phyloP scores from a whole-genome alignment of 1,140 invertebrate species.

The Pseudomyrmex concolor region DNA sequence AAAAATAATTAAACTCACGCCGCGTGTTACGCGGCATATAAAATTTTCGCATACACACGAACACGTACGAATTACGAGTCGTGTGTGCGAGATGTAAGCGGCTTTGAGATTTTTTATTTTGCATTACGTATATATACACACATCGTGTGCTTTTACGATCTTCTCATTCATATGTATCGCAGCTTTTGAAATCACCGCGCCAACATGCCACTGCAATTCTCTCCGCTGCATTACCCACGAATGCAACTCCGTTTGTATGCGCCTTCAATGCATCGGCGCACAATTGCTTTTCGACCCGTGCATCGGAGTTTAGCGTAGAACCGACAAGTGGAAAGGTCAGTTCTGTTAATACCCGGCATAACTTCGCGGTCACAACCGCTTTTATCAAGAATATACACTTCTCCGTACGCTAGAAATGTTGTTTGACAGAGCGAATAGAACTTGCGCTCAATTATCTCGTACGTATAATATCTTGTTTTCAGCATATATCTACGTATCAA shows the following conservation, averaged over 20 bases:
- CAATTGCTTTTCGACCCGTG: slow-evolving; percentile 44
- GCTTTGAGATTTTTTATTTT: slow-evolving; percentile 23
- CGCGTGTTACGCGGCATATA: background rate
- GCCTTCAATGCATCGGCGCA: slow-evolving; percentile 35
- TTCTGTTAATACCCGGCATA: slow-evolving; percentile 58
- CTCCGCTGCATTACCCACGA: slow-evolving; percentile 46
- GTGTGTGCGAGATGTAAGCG: slow-evolving; percentile 7
- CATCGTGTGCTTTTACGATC: background rate
- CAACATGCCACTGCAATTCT: slow-evolving; percentile 58
- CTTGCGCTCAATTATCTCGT: too few relatives aligned
- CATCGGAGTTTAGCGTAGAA: slow-evolving; percentile 44
- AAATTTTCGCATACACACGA: too few relatives aligned
- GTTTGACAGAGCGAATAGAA: too few relatives aligned
- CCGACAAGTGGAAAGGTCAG: slow-evolving; percentile 64
- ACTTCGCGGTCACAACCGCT: background rate
- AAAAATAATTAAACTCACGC: background rate
- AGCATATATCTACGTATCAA: too few relatives aligned
- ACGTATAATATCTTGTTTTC: too few relatives aligned
- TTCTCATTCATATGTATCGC: slow-evolving; percentile 50
- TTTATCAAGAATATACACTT: background rate
- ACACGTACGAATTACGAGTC: background rate
- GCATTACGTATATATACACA: slow-evolving; percentile 1
- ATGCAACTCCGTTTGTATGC: slow-evolving; percentile 9
- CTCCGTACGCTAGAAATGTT: too few relatives aligned
- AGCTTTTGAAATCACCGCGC: slow-evolving; percentile 48